Conservation (phyloP, 2,888 invertebrate species). For the Drosophila monieri region DNA sequence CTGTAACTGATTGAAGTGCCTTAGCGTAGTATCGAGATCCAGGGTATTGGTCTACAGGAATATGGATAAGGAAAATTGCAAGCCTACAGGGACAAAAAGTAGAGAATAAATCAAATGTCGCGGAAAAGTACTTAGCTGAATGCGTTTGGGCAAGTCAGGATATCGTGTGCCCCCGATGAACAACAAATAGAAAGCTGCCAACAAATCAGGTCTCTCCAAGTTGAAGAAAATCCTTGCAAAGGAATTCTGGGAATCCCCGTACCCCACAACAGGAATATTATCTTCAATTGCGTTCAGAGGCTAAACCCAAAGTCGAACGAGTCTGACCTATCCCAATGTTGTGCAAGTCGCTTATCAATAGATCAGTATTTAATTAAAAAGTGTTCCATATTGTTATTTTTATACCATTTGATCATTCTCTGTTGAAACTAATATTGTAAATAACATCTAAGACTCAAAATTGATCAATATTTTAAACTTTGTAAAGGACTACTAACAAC, state of each 20-base stretch:
- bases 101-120: not conserved
- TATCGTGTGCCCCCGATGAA: not conserved
- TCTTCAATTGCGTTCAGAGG: not conserved
- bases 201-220: not conserved
- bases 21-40: not conserved
- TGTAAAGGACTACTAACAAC: not conserved
- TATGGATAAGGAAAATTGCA: not conserved
- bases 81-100: not conserved
- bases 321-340: not conserved
- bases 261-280: not conserved
- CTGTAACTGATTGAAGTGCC: not conserved
- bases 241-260: not conserved
- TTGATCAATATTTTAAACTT: not conserved
- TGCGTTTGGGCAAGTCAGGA: not conserved
- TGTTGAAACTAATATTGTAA: not conserved
- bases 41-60: constrained; percentile 1
- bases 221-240: not conserved
- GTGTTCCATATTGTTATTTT: not conserved
- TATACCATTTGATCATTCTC: not conserved
- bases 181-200: not conserved
- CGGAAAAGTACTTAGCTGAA: not conserved
- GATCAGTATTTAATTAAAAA: not conserved
- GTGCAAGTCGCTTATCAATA: not conserved
- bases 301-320: not conserved
- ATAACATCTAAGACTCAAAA: not conserved